A percentile compares a stretch with the other conserved stretches of the same genome.
phyloP scores from a whole-genome alignment of 2,797 vertebrate species.

The Delichon dasypus region DNA sequence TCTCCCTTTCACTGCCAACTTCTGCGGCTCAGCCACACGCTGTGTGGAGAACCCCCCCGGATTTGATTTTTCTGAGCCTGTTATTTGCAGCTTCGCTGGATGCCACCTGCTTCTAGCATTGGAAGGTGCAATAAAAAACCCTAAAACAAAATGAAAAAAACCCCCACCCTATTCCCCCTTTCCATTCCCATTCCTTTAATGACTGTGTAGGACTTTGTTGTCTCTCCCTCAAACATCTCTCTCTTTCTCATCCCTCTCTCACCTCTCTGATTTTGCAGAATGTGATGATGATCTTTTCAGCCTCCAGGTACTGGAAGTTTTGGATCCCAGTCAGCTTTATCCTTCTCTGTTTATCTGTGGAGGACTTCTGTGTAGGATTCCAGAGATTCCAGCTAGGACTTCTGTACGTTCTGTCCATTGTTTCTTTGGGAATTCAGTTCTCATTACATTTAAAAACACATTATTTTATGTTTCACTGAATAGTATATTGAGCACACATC shows the following conservation, averaged over 20 bases:
- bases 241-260: background rate
- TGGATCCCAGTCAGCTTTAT: background rate
- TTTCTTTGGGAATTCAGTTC: background rate
- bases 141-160: background rate
- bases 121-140: background rate
- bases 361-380: background rate
- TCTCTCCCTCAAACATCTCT: background rate
- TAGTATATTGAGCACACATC: background rate
- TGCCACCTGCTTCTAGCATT: background rate
- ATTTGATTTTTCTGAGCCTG: background rate
- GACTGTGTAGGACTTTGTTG: background rate
- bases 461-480: background rate
- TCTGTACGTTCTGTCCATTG: background rate
- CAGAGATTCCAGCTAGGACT: background rate
- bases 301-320: background rate
- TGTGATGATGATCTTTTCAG: background rate
- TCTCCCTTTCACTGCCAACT: background rate
- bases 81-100: background rate
- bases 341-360: background rate
- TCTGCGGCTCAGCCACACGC: background rate
- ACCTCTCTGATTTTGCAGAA: background rate
- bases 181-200: background rate
- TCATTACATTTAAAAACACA: background rate
- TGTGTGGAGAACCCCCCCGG: background rate
- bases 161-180: fast-evolving